A percentile compares a stretch with the other conserved stretches of the same genome.
Conservation (phyloP, 1,140 invertebrate species). For the Habropoda laboriosa region DNA sequence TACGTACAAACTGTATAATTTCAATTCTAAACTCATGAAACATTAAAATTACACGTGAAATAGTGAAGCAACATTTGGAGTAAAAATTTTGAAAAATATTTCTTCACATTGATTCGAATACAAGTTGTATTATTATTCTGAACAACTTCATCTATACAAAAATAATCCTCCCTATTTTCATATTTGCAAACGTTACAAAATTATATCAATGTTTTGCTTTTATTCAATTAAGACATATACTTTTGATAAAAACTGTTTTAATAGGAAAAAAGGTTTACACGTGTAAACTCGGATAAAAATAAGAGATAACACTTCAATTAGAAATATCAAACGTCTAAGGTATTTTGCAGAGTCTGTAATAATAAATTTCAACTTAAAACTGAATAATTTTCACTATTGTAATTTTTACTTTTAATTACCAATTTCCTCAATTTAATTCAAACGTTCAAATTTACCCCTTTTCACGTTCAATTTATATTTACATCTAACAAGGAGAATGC, state of each 20-base stretch:
- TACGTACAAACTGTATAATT: neutral
- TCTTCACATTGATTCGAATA: neutral
- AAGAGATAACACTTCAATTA: no score
- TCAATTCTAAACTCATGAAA: neutral
- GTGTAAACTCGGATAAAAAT: no score
- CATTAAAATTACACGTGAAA: neutral
- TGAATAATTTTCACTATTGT: neutral
- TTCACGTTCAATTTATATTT: no score
- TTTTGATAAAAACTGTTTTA: no score
- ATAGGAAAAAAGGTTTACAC: no score
- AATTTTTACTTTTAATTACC: neutral
- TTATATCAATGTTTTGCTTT: no score
- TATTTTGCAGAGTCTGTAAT: neutral
- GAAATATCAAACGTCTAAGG: no score
- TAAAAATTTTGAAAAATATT: neutral
- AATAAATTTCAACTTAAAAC: neutral
- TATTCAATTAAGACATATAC: no score
- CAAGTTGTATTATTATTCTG: neutral
- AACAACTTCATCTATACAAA: neutral
- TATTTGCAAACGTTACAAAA: no score
- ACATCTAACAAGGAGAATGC: neutral
- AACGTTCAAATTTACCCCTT: neutral
- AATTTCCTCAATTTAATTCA: neutral
- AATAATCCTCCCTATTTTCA: neutral
- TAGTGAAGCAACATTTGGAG: neutral